These are phyloP conservation scores for Oceanites oceanicus DNA, from an alignment of 2,113 vertebrate species.

Conservation along the genomic window DNA sequence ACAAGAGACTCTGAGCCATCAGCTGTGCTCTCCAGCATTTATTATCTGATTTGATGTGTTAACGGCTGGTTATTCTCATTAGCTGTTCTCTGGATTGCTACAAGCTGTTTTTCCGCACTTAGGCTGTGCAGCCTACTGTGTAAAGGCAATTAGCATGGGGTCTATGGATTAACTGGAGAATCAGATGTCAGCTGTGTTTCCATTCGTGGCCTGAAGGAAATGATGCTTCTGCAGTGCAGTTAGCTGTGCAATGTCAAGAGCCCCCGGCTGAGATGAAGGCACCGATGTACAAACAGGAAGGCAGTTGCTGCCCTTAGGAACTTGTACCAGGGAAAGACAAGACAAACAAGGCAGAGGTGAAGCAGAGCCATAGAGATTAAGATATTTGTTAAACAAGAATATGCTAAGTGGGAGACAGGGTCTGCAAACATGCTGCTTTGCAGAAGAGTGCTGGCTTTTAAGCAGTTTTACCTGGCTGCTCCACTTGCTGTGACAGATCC, in stretches of 20 bases:
- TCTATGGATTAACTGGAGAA: not conserved
- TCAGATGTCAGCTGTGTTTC: not conserved
- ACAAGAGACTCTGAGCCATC: not conserved
- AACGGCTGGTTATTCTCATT: slow-evolving; percentile 25
- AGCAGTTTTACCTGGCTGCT: not conserved
- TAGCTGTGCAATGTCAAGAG: not conserved
- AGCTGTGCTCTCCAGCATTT: not conserved
- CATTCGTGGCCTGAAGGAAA: not conserved
- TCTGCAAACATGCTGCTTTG: not conserved
- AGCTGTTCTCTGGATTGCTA: not conserved
- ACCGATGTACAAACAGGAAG: not conserved
- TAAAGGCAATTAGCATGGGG: not conserved
- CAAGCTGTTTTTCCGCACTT: slow-evolving; percentile 1
- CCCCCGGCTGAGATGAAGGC: not conserved
- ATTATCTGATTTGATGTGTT: slow-evolving; percentile 11
- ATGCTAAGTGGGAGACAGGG: not conserved
- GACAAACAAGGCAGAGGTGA: not conserved
- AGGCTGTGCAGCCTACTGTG: not conserved
- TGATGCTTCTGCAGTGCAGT: not conserved
- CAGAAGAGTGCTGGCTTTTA: not conserved
- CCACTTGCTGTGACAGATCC: not conserved
- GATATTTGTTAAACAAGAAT: not conserved
- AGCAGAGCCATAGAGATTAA: not conserved
- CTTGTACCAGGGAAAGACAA: not conserved
- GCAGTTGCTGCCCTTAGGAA: not conserved